phyloP scores from a whole-genome alignment of 2,797 vertebrate species.

The Pipistrellus pygmaeus region DNA sequence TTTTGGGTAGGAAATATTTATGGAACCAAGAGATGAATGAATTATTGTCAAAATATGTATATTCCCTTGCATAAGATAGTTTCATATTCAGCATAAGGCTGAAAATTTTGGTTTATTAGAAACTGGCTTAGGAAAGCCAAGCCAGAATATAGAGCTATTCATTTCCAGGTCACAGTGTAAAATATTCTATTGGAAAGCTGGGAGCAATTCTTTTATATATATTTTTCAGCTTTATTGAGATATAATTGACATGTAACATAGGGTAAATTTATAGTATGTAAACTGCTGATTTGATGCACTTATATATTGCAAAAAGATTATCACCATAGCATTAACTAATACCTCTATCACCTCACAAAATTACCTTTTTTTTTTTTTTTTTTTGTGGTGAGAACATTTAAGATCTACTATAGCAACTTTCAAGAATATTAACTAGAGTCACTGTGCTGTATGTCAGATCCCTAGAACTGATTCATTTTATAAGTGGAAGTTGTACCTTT shows the following conservation, averaged over 20 bases:
- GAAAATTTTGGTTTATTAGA: constrained; percentile 46
- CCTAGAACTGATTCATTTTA: neutral
- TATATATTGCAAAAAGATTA: neutral
- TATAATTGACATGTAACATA: neutral
- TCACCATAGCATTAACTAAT: neutral
- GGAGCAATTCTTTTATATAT: neutral
- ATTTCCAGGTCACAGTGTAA: constrained; percentile 29
- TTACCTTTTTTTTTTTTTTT: neutral
- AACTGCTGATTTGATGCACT: neutral
- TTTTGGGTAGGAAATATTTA: constrained; percentile 40
- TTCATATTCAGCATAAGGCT: neutral
- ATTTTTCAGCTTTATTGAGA: neutral
- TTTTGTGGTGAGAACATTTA: constrained; percentile 20
- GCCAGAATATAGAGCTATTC: constrained; percentile 6
- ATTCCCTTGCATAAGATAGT: constrained; percentile 1
- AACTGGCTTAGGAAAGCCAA: constrained; percentile 45
- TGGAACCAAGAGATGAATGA: constrained; percentile 39
- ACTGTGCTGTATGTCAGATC: neutral
- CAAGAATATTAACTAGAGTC: neutral
- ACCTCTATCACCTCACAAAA: neutral
- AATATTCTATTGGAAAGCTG: constrained; percentile 31
- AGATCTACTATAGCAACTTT: constrained; percentile 13
- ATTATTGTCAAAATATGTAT: constrained; percentile 50
- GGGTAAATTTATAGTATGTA: neutral
- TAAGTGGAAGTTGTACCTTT: neutral